These are phyloP conservation scores for Neofelis nebulosa DNA, from an alignment of 2,113 vertebrate genomes.

Conservation along the genomic window DNA sequence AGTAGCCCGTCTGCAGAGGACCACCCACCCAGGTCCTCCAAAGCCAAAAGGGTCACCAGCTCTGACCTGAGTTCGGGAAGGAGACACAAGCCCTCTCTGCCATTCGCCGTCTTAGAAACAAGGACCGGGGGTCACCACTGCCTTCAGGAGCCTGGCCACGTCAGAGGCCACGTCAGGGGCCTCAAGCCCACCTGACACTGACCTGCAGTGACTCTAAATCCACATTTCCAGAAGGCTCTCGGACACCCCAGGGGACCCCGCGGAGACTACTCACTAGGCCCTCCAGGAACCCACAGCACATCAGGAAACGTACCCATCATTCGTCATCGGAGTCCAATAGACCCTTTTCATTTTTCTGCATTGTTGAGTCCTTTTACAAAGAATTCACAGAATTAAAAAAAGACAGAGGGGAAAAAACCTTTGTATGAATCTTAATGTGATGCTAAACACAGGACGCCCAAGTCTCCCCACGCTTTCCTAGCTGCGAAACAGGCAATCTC, in stretches of 20 bases:
- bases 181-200: neutral
- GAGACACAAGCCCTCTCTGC: neutral
- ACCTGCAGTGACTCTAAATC: neutral
- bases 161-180: neutral
- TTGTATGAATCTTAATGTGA: neutral
- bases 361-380: neutral
- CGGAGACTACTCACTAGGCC: fast-evolving
- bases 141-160: fast-evolving
- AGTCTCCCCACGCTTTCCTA: neutral
- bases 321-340: neutral
- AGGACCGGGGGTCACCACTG: neutral
- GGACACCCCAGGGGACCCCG: no score
- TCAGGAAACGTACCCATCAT: no score
- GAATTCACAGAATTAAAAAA: neutral
- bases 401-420: neutral
- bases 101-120: neutral
- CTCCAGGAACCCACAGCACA: neutral
- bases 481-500: neutral
- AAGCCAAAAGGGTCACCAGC: no score
- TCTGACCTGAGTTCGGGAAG: neutral
- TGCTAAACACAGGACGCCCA: neutral
- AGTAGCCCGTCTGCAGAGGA: neutral
- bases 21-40: neutral
- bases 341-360: neutral
- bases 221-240: neutral